Evolutionary conservation across 2,888 invertebrate species (phyloP), one percentile per base, ranked within the genome.

Genomic region (Aporophyla nigra): DNA sequence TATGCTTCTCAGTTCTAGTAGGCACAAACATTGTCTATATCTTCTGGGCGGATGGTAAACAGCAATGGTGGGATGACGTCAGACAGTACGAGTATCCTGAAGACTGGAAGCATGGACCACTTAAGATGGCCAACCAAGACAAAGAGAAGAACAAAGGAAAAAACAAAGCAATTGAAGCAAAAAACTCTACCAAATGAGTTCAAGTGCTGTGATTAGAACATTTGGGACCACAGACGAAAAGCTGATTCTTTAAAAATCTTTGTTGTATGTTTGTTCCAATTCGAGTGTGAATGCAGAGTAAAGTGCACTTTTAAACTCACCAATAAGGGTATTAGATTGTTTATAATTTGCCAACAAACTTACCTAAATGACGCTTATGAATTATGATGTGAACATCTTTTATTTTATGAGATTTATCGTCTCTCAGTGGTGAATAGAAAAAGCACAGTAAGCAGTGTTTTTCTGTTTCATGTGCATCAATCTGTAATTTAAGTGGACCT

Each of bases 11-110:
- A 0, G 97, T 98, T 0, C 97, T 98, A 68, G 92, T 97, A 0
- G 92, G 97, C 1, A 98, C 98, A 2, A 98, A 98, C 88, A 79
- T 97, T 0, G 93, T 98, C 0, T 98, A 98, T 92, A 93, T 97
- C 5, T 83, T 97, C 58, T 98, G 97, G 93, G 98, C 98, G 0
- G 98, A 98, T 72, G 98, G 98, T 1, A 97, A 98, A 71, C 97
- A 97, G 62, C 98, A 98, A 86, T 97, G 97, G 91, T 98, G 98
- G 98, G 98, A 98, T 88, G 97, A 97, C 82, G 97, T 97, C 1
- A 92, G 97, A n/a, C 95, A 96, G 62, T 95, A 94, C 74, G 96
- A 96, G 5, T 96, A 96, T 84, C 97, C 96, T 2, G 92, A 90
- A 2, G 91, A 84, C 4, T 96, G 96, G 96, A 95, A 95, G 79